phyloP scores from a whole-genome alignment of 1,140 invertebrate genomes.

The Magallana ariakensis region DNA sequence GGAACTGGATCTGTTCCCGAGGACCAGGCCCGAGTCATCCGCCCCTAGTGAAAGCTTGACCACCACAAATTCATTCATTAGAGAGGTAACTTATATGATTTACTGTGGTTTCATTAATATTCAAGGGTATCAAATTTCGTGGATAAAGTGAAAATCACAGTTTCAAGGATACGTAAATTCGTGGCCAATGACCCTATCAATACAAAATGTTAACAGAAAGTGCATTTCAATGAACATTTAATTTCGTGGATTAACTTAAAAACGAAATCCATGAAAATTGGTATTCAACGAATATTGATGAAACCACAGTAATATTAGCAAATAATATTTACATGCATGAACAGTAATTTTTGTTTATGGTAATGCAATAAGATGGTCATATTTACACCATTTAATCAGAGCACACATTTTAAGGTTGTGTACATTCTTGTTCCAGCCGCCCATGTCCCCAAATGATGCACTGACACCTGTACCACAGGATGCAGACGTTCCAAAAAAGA shows the following conservation, averaged over 20 bases:
- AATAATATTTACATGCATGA: not conserved
- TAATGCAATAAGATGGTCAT: not conserved
- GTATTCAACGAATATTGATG: no score
- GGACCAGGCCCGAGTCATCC: constrained; percentile 62
- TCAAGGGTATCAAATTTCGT: no score
- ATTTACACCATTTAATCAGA: not conserved
- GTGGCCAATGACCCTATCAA: no score
- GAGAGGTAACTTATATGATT: constrained; percentile 14
- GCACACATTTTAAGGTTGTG: not conserved
- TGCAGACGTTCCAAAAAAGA: constrained; percentile 59
- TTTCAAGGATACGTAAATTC: no score
- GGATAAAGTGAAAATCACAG: no score
- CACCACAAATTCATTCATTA: constrained; percentile 45
- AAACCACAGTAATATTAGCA: no score
- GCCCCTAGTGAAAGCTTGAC: constrained; percentile 57
- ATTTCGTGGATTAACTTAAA: no score
- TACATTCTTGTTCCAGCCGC: not conserved
- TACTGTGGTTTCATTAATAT: no score
- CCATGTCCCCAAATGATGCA: constrained; percentile 5
- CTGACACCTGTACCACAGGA: constrained; percentile 48
- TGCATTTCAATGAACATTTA: no score
- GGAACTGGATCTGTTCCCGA: constrained; percentile 67
- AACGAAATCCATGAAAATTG: no score
- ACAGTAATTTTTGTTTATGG: not conserved
- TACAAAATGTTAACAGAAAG: no score